Percentiles rank a stretch among this genome's conserved stretches.
Conservation (phyloP, 2,113 vertebrate genomes). For the Glaucomys volans region DNA sequence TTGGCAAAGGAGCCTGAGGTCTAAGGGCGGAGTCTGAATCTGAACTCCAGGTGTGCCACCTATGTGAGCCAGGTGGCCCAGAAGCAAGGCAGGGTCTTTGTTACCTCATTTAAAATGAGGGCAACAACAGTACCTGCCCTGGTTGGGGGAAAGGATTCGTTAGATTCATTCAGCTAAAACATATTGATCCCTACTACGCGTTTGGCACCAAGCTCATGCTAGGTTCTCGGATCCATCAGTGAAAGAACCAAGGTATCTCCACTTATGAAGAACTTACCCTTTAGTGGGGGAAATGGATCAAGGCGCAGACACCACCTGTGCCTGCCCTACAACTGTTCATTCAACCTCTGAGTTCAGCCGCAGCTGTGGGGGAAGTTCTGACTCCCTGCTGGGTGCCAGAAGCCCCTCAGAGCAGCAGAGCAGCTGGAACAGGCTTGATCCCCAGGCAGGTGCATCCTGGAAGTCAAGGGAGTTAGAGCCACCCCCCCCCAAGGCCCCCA, state of each 20-base stretch:
- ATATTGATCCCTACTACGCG: background rate
- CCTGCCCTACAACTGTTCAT: accelerated
- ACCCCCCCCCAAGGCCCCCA: background rate
- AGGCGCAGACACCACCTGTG: background rate
- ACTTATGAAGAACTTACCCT: background rate
- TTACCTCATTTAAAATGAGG: background rate
- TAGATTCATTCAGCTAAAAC: background rate
- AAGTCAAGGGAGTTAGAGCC: background rate
- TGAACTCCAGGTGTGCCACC: background rate
- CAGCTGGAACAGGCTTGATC: background rate
- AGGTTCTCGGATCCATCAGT: background rate
- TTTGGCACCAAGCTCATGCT: background rate
- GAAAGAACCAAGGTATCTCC: background rate
- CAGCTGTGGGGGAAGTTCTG: background rate
- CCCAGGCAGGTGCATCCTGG: background rate
- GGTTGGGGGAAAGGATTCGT: background rate
- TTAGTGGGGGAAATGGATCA: background rate
- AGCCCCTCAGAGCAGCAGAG: background rate
- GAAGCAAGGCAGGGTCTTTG: background rate
- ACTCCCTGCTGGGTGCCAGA: background rate
- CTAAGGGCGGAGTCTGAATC: background rate
- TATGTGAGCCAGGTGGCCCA: background rate
- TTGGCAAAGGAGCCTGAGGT: background rate
- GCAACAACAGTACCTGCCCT: background rate
- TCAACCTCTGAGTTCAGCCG: background rate